Percentiles rank a stretch among this genome's conserved stretches.
Evolutionary conservation across 2,113 vertebrate genomes (phyloP).

Genomic region (Gnathonemus echidnorhynchus): DNA sequence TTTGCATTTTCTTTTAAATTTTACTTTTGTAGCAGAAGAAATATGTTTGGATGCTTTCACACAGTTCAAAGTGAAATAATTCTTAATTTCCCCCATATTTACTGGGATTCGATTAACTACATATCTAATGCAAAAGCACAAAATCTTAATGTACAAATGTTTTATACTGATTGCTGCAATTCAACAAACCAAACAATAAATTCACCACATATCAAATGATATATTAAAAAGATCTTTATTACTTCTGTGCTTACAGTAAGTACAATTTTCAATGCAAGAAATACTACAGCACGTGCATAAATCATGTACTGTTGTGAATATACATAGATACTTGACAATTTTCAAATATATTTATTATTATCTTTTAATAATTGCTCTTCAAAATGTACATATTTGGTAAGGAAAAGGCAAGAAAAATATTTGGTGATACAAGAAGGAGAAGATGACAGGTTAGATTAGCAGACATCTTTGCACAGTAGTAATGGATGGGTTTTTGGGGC

Average conservation of each 20-base stretch:
- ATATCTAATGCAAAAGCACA: neutral
- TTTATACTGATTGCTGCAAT: neutral
- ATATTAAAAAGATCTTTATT: constrained; percentile 85
- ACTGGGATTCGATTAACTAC: neutral
- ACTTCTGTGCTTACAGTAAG: constrained; percentile 87
- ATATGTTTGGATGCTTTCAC: neutral
- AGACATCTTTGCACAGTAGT: neutral
- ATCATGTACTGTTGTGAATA: constrained; percentile 35
- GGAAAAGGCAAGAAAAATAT: constrained; percentile 72
- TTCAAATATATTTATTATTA: constrained; percentile 25
- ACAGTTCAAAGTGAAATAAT: neutral
- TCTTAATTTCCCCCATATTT: neutral
- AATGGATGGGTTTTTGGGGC: neutral
- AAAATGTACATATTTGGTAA: constrained; percentile 63
- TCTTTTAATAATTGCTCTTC: constrained; percentile 53
- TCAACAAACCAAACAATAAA: neutral
- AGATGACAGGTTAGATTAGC: neutral
- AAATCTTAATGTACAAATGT: neutral
- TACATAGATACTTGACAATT: constrained; percentile 23
- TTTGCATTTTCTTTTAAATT: neutral
- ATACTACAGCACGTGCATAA: constrained; percentile 55
- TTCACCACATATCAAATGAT: constrained; percentile 76
- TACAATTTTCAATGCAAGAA: constrained; percentile 74
- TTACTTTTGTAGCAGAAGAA: neutral
- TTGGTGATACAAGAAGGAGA: constrained; percentile 42